Conservation (phyloP, 2,888 invertebrate genomes). For the Desoria tigrina region DNA sequence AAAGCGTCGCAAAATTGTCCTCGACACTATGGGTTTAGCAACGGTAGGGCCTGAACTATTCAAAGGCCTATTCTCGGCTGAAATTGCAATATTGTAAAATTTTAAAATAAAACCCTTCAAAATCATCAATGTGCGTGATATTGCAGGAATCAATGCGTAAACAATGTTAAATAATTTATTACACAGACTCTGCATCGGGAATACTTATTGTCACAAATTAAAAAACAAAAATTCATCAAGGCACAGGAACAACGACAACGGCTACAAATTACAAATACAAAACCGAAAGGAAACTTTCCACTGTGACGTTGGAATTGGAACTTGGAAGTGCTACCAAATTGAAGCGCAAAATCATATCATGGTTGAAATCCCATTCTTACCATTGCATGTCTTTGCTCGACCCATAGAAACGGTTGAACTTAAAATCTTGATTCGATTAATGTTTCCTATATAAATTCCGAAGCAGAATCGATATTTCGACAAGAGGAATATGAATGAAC, state of each 20-base stretch:
- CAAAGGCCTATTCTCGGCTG: background rate
- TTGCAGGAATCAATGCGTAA: too few relatives aligned
- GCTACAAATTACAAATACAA: background rate
- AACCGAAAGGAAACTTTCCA: conserved; percentile 4
- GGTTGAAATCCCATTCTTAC: too few relatives aligned
- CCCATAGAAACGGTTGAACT: too few relatives aligned
- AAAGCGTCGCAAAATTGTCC: background rate
- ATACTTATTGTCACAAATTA: background rate
- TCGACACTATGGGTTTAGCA: conserved; percentile 1
- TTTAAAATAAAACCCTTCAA: too few relatives aligned
- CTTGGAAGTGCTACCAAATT: background rate
- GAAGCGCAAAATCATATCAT: background rate
- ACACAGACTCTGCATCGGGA: background rate
- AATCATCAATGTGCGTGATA: too few relatives aligned
- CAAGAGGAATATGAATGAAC: too few relatives aligned
- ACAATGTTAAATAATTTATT: too few relatives aligned
- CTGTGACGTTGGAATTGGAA: background rate
- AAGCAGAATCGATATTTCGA: too few relatives aligned
- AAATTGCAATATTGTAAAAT: background rate
- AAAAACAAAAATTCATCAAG: background rate
- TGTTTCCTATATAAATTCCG: too few relatives aligned
- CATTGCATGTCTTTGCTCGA: too few relatives aligned
- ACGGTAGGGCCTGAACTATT: conserved; percentile 10
- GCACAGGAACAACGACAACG: background rate
- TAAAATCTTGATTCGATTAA: too few relatives aligned